Evolutionary conservation across 1,140 invertebrate genomes (phyloP).

Genomic region (Zelostemma sp.): DNA sequence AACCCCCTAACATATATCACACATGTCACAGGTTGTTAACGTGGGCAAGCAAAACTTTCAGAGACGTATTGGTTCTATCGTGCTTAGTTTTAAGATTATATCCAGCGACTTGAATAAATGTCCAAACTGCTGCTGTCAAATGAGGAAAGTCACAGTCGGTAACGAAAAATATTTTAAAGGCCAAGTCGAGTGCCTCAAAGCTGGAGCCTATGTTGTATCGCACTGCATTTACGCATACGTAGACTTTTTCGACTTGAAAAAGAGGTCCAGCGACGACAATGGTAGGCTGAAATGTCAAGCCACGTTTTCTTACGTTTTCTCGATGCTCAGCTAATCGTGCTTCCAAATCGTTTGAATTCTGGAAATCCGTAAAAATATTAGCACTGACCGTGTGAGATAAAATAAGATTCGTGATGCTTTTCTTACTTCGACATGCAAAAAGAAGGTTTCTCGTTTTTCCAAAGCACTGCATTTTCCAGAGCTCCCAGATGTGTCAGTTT

Average conservation of each 20-base stretch:
- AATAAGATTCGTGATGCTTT: no score
- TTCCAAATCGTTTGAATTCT: constrained; percentile 17
- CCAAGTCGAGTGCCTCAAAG: constrained; percentile 14
- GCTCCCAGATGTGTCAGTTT: background rate
- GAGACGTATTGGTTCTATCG: background rate
- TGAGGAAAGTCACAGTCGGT: constrained; percentile 12
- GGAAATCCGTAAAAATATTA: constrained; percentile 1
- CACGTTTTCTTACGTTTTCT: constrained; percentile 7
- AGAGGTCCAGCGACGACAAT: constrained; percentile 18
- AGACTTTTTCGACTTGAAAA: constrained; percentile 1
- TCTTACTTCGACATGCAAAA: constrained; percentile 14
- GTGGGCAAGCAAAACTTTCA: constrained; percentile 1
- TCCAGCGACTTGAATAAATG: constrained; percentile 14
- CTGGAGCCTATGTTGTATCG: constrained; percentile 12
- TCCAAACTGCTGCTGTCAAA: constrained; percentile 10
- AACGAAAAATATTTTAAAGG: constrained; percentile 20
- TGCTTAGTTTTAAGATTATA: background rate
- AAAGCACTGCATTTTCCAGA: constrained; percentile 7
- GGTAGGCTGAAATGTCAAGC: constrained; percentile 10
- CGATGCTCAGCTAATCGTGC: background rate
- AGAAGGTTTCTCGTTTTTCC: constrained; percentile 13
- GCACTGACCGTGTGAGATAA: no score
- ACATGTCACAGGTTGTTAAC: no score
- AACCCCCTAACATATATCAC: no score
- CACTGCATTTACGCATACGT: constrained; percentile 15